Evolutionary conservation across 1,140 invertebrate genomes (phyloP).

Genomic region (Pygmarrhopalites habei): DNA sequence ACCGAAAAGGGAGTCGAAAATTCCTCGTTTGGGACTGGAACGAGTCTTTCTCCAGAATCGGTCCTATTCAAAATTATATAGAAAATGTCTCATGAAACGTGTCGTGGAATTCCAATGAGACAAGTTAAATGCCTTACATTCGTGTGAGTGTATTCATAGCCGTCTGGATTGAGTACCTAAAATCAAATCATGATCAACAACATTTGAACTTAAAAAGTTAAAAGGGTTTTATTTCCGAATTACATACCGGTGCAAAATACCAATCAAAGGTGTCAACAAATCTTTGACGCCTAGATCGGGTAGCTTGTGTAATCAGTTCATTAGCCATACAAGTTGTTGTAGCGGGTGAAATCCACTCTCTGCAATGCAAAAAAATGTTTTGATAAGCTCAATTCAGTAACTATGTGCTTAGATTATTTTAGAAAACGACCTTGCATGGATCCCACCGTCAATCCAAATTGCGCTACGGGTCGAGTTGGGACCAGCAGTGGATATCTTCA

Average conservation of each 20-base stretch:
- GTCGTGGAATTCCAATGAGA: neutral
- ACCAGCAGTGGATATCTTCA: slow-evolving; percentile 34
- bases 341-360: slow-evolving; percentile 36
- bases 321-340: slow-evolving; percentile 37
- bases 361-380: too few relatives aligned
- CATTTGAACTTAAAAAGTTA: too few relatives aligned
- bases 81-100: neutral
- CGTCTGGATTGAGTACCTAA: slow-evolving; percentile 16
- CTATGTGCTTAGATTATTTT: too few relatives aligned
- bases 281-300: slow-evolving; percentile 8
- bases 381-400: neutral
- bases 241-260: slow-evolving; percentile 27
- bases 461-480: slow-evolving; percentile 15
- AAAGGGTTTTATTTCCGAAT: too few relatives aligned
- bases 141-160: slow-evolving; percentile 33
- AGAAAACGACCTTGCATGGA: neutral
- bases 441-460: slow-evolving; percentile 39
- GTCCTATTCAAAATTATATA: too few relatives aligned
- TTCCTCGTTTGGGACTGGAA: slow-evolving; percentile 35
- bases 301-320: slow-evolving; percentile 30
- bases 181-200: too few relatives aligned
- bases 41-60: slow-evolving; percentile 52
- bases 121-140: neutral
- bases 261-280: slow-evolving; percentile 34
- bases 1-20: slow-evolving; percentile 37